Conservation (phyloP, 2,113 vertebrate species). For the Paratilapia polleni region DNA sequence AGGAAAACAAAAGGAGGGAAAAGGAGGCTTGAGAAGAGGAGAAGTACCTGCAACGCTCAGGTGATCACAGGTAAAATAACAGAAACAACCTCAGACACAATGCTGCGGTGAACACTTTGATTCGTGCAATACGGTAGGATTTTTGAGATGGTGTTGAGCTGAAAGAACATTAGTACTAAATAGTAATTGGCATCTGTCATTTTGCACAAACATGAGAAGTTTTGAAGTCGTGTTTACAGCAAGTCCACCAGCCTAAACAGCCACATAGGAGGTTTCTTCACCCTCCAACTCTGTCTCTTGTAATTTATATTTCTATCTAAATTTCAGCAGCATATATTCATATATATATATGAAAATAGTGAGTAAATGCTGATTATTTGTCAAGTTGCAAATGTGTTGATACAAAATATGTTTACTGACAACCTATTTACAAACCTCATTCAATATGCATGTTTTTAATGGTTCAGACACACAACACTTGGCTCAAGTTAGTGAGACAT, state of each 20-base stretch:
- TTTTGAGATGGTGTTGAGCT: neutral
- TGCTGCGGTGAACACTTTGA: neutral
- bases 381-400: neutral
- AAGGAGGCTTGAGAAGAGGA: neutral
- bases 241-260: neutral
- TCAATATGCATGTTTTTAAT: neutral
- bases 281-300: too few relatives aligned
- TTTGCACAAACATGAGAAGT: neutral
- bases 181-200: neutral
- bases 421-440: too few relatives aligned
- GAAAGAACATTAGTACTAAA: neutral
- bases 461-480: neutral
- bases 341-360: too few relatives aligned
- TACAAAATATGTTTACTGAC: neutral
- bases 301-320: too few relatives aligned
- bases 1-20: neutral
- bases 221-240: neutral
- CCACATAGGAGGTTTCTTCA: neutral
- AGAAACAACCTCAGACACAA: neutral
- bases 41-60: slow-evolving; percentile 3
- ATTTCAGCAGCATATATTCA: too few relatives aligned
- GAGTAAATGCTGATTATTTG: too few relatives aligned
- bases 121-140: neutral
- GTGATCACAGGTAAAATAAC: slow-evolving; percentile 5
- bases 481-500: neutral